Evolutionary conservation across 2,797 vertebrate genomes (phyloP), one percentile per base, ranked within the genome.

Genomic region (Lateolabrax maculatus): DNA sequence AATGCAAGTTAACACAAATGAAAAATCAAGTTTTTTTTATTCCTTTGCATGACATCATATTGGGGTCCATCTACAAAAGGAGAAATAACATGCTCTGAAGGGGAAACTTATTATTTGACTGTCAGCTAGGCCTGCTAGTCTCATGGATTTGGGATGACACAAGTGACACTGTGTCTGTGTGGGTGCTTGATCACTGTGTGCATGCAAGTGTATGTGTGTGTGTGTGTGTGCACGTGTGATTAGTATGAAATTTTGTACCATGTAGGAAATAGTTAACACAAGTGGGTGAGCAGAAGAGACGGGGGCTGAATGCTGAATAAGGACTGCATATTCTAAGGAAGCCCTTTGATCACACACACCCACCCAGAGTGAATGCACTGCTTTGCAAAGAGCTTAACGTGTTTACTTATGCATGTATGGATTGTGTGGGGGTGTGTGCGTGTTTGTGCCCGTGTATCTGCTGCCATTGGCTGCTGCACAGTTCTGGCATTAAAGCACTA

Each of bases 351-450:
- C 73, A 34, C 31, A 34, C 31, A 34, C 31, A 9, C 44, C 9
- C 44, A 46, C 44, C 9, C 19, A 13, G 18, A 61, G 34, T 48
- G 69, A 75, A 77, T 56, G 36, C 1, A 29, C 53, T 21, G 80
- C 70, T 64, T 68, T 61, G 67, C 46, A 37, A 27, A 66, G 80
- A 84, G 76, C 73, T 83, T 79, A 80, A 36, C 0, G 3, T 60
- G 49, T 49, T 67, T 75, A 70, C 7, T 62, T 78, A 9, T 67
- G 64, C 2, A 5, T 57, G 46, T 51, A 19, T 65, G 25, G 53
- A 6, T 39, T 37, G 37, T 71, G 53, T 66, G 68, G 53, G 53
- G 10, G 51, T 74, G 61, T 43, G 61, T 44, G 37, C 0, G 36
- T 78, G 75, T 9, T 27, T 68, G 64, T 62, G 71, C 39, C 0